Base-by-base conservation (phyloP, 92 coral and sea anemone species). In the Desmophyllum pertusum region DNA sequence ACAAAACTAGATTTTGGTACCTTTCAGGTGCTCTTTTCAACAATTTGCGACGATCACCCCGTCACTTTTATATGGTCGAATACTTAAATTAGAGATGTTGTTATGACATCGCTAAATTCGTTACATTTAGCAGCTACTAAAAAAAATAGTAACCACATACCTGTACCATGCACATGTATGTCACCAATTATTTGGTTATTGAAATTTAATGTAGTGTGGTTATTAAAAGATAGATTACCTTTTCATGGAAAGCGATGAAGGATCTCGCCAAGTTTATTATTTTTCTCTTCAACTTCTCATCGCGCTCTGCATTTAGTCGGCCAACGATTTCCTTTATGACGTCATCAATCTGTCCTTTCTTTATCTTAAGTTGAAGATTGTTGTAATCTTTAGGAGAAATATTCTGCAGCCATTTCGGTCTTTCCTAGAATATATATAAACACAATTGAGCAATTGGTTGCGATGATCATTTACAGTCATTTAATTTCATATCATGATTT, bases 221-320 rank as follows among this genome's bases (percentile, higher is more conserved):
- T 62, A 62, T 27, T 25, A 11, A 1, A 9, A 10, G 14, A 62
- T 2, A n/a, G 10, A 35, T 35, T 73, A 73, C 63, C 78, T 73
- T 73, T 73, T 3, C 19, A 33, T 31, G 42, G 0, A 42, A 42
- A 3, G 2, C 42, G 25, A 50, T 25, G 29, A 73, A 31, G 25
- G 63, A 73, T 35, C 78, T 73, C 57, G 17, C 78, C 31, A 73
- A 73, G 30, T 73, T 73, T 73, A 39, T 45, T 13, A 73, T 46
- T 45, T 50, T 73, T 31, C 78, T 73, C 42, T 19, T 73, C 40
- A 73, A 50, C 27, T 14, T 73, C 59, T 8, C 1, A 46, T 46
- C 39, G 21, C 62, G 25, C 5, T 31, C 62, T 29, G 27, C 61
- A 18, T 30, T 17, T 0, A 73, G 41, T 41, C 11, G 62, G 14